Percentiles rank a stretch among this genome's conserved stretches.
phyloP scores from a whole-genome alignment of 2,797 vertebrate genomes.

The Phylloscopus collybita region DNA sequence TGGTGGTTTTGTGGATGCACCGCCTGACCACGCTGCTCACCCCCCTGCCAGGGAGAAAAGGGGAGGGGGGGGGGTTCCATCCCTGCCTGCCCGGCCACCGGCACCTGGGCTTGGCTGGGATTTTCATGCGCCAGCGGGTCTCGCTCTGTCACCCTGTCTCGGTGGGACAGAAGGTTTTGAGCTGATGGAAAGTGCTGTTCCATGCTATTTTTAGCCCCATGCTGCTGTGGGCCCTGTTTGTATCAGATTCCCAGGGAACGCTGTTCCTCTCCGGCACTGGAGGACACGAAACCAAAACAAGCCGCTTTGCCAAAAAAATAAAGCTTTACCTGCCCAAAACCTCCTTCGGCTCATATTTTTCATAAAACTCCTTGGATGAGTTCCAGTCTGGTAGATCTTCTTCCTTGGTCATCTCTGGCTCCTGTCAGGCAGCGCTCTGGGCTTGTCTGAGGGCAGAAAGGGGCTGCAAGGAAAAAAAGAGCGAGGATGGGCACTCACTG shows the following conservation, averaged over 20 bases:
- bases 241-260: neutral
- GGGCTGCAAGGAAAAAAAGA: neutral
- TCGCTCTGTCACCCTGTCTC: neutral
- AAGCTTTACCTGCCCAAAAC: constrained; percentile 90
- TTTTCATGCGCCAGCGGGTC: neutral
- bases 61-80: neutral
- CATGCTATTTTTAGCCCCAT: constrained; percentile 4
- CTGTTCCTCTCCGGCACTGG: neutral
- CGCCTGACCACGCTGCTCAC: constrained; percentile 95
- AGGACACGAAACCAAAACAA: neutral
- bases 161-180: neutral
- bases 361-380: constrained; percentile 91
- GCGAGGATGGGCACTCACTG: neutral
- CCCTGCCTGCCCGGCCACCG: neutral
- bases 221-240: neutral
- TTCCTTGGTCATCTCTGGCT: constrained; percentile 87
- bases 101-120: neutral
- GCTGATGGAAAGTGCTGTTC: neutral
- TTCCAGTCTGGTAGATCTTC: constrained; percentile 89
- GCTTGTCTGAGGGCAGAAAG: neutral
- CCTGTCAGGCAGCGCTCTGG: neutral
- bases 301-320: neutral
- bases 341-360: constrained; percentile 96
- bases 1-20: constrained; percentile 87
- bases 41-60: constrained; percentile 80